These are phyloP conservation scores for Saccostrea echinata DNA, from an alignment of 1,140 invertebrate genomes.

Conservation along the genomic window DNA sequence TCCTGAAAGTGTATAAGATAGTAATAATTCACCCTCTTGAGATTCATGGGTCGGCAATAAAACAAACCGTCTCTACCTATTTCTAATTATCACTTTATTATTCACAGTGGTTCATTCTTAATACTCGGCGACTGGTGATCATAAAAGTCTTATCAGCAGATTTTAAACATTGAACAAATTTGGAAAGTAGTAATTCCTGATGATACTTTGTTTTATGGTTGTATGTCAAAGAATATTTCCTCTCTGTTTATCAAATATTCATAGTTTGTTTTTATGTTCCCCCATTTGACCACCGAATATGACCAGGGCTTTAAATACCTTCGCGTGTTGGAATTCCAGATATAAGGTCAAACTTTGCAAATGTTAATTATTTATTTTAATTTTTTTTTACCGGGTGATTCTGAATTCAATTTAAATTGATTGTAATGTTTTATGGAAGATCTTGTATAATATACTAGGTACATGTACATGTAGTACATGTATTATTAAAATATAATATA, in stretches of 20 bases:
- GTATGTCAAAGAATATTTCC: too few species aligned
- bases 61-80: neutral
- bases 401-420: neutral
- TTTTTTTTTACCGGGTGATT: neutral
- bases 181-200: too few species aligned
- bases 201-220: too few species aligned
- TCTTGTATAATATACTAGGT: too few species aligned
- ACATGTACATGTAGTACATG: too few species aligned
- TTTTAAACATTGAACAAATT: too few species aligned
- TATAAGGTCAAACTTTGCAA: neutral
- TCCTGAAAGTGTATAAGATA: neutral
- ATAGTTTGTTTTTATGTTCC: too few species aligned
- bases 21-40: constrained; percentile 19
- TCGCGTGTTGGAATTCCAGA: neutral
- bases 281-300: neutral
- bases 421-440: neutral
- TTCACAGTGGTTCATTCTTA: neutral
- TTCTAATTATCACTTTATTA: neutral
- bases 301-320: neutral
- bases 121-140: too few species aligned
- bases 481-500: too few species aligned
- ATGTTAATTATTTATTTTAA: neutral
- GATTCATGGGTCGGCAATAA: neutral
- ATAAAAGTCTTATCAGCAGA: too few species aligned
- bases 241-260: too few species aligned